A percentile compares a stretch with the other conserved stretches of the same genome.
phyloP scores from a whole-genome alignment of 2,797 vertebrate genomes.

The Tarsius wallacei region DNA sequence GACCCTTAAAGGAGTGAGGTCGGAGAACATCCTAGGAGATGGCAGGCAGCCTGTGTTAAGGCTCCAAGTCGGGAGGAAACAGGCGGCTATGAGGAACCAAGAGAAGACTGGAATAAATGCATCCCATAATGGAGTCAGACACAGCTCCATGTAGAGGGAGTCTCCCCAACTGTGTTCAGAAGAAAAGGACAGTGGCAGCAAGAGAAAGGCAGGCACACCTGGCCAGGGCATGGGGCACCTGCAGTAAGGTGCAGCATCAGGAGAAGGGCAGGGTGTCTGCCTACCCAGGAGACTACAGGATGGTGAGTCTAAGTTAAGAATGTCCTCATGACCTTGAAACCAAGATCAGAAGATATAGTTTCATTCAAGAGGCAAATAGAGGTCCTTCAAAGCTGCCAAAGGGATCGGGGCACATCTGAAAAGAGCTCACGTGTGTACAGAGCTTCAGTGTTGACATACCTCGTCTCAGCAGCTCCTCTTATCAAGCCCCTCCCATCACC shows the following conservation, averaged over 20 bases:
- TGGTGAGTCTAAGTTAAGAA: neutral
- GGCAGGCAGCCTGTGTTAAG: neutral
- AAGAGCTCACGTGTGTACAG: fast-evolving
- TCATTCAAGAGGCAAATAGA: neutral
- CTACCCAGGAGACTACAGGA: neutral
- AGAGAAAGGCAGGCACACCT: neutral
- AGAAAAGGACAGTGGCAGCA: neutral
- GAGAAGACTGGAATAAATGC: neutral
- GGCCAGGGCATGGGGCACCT: too few relatives aligned
- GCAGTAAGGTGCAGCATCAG: neutral
- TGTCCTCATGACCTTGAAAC: neutral
- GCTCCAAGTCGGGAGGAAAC: neutral
- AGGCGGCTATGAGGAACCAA: neutral
- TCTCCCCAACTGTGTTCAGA: neutral
- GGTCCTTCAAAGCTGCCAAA: neutral
- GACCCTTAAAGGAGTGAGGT: neutral
- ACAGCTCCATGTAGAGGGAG: neutral
- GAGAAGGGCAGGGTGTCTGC: neutral
- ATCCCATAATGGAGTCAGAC: neutral
- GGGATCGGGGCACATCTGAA: neutral
- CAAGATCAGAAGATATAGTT: neutral
- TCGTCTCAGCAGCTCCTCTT: neutral
- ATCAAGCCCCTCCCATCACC: neutral
- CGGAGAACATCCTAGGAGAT: neutral
- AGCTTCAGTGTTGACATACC: neutral